phyloP scores from a whole-genome alignment of 2,888 invertebrate species.

The Tricholauxania praeusta region DNA sequence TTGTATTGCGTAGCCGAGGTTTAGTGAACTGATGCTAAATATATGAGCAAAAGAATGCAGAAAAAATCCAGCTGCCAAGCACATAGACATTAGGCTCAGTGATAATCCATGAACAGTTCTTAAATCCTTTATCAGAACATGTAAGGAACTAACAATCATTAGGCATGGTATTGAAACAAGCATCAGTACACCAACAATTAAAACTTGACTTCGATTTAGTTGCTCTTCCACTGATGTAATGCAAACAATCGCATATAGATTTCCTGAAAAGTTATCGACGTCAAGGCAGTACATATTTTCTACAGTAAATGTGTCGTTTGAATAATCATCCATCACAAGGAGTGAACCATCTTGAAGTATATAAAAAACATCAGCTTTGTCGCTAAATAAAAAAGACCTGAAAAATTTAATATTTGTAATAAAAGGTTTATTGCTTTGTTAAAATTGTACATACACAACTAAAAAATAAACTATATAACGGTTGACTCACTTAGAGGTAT shows the following conservation, averaged over 20 bases:
- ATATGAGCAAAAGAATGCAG: conserved; percentile 63
- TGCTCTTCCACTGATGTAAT: conserved; percentile 60
- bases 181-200: conserved; percentile 62
- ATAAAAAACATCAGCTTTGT: conserved; percentile 58
- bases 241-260: conserved; percentile 64
- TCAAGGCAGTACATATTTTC: conserved; percentile 64
- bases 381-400: conserved; percentile 57
- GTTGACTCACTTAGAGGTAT: no score
- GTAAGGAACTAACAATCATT: conserved; percentile 59
- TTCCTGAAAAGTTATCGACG: conserved; percentile 57
- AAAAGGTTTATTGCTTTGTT: no score
- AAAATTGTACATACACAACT: no score
- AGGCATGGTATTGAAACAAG: conserved; percentile 64
- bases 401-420: not conserved
- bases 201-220: conserved; percentile 55
- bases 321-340: conserved; percentile 60
- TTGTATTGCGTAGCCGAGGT: conserved; percentile 63
- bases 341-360: conserved; percentile 65
- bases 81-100: conserved; percentile 62
- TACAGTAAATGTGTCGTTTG: conserved; percentile 60
- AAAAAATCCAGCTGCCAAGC: conserved; percentile 62
- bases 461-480: no score
- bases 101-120: conserved; percentile 64
- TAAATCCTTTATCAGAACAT: conserved; percentile 57
- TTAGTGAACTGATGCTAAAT: conserved; percentile 54